Evolutionary conservation across 2,797 vertebrate species (phyloP).

Genomic region (Nyctalus aviator): DNA sequence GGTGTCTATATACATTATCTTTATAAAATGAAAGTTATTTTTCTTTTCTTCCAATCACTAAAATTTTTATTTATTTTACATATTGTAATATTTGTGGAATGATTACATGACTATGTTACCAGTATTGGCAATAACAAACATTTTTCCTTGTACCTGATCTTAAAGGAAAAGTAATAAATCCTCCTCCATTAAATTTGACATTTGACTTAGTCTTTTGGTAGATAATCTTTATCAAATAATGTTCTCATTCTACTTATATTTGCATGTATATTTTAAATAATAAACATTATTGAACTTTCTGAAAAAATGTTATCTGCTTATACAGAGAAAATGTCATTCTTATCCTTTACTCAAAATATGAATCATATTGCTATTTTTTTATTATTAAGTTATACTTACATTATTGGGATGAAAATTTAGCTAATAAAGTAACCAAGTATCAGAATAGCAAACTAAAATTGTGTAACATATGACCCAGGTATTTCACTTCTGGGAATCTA

Average conservation of each 20-base stretch:
- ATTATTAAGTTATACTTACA: background rate
- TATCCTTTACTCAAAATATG: background rate
- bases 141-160: background rate
- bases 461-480: background rate
- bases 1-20: no score
- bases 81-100: background rate
- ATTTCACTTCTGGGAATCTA: background rate
- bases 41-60: background rate
- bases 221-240: conserved; percentile 14
- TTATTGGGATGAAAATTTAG: background rate
- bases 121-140: background rate
- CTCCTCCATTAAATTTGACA: background rate
- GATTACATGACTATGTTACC: background rate
- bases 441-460: background rate
- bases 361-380: background rate
- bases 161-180: background rate
- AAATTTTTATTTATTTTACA: background rate
- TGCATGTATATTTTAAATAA: conserved; percentile 16
- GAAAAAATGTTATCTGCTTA: conserved; percentile 11
- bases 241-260: background rate
- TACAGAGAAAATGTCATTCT: background rate
- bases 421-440: background rate
- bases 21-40: background rate
- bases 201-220: conserved; percentile 6
- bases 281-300: background rate